Base-by-base conservation (phyloP, 2,797 vertebrate species). In the Eupleurogrammus muticus region DNA sequence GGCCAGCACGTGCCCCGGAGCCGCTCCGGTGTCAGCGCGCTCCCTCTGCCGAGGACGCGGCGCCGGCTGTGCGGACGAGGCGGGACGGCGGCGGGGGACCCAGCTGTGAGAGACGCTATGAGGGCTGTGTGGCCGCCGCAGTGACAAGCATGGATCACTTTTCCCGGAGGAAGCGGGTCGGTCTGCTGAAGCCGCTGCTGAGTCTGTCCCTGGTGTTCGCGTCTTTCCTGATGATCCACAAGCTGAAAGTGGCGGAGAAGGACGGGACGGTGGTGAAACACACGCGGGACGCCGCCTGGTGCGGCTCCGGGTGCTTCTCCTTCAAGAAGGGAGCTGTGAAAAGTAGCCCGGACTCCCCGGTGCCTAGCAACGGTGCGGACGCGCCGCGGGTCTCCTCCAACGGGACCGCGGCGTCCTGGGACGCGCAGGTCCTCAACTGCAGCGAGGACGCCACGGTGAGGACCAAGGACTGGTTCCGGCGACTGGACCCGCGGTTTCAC, bases 151-250 rank as follows among this genome's bases (percentile, higher is more conserved):
- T 95, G 95, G 93, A 95, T 75, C 83, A 80, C 46, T 70, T 93
- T 28, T 92, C 90, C 46, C 75, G 93, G 54, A 93, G 93, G 42
- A 95, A 91, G 70, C 90, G 92, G 67, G 54, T 91, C 35, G 83
- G 85, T 47, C 74, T 92, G 67, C 63, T 96, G 23, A 95, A 95
- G 51, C 91, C 93, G 5, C 84, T 95, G n/a, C 75, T 96, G 14
- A 96, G 93, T 38, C 63, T 95, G 40, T 90, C 89, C 20, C 78
- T 96, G 3, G 70, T 94, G 46, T 94, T 92, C 14, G 93, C 86
- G 6, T 94, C 94, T 21, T 76, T 96, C 32, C 81, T 95, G 11
- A 94, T 95, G 88, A 88, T 96, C 70, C 94, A 95, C 60, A 94
- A 90, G 74, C 84, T 95, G 19, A 94, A 88, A 50, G 24, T 93